A percentile compares a stretch with the other conserved stretches of the same genome.
Evolutionary conservation across 2,113 vertebrate species (phyloP).

Genomic region (Carollia perspicillata): DNA sequence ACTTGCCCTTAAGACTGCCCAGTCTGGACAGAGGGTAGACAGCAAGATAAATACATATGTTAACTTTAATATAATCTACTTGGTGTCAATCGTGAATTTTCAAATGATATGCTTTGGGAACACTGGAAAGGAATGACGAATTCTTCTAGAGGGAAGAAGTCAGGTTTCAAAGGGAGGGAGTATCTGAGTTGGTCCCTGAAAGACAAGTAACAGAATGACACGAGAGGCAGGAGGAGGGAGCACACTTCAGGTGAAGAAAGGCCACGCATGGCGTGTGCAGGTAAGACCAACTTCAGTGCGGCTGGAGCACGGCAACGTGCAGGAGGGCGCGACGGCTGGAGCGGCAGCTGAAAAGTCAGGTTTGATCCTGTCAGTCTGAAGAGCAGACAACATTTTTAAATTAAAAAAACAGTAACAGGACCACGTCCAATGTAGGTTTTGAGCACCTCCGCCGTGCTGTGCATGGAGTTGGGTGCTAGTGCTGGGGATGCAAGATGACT

Average conservation of each 20-base stretch:
- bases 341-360: not conserved
- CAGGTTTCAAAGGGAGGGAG: constrained; percentile 6
- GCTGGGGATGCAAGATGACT: not conserved
- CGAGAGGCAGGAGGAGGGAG: not conserved
- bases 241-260: not conserved
- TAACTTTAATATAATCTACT: not conserved
- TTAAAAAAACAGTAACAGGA: not conserved
- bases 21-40: not conserved
- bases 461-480: not conserved
- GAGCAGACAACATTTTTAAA: not conserved
- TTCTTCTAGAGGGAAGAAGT: not conserved
- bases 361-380: not conserved
- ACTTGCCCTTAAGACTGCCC: not conserved
- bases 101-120: not conserved
- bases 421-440: not conserved
- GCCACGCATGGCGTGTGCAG: not conserved
- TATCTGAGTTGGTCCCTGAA: not conserved
- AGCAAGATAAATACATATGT: not conserved
- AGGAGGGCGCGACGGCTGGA: not conserved
- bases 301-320: not conserved
- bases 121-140: not conserved
- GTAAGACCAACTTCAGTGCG: not conserved
- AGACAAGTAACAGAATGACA: not conserved
- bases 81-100: constrained; percentile 11
- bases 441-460: not conserved